Evolutionary conservation across 1,140 invertebrate genomes (phyloP), one percentile per base, ranked within the genome.

Genomic region (Nephila pilipes): DNA sequence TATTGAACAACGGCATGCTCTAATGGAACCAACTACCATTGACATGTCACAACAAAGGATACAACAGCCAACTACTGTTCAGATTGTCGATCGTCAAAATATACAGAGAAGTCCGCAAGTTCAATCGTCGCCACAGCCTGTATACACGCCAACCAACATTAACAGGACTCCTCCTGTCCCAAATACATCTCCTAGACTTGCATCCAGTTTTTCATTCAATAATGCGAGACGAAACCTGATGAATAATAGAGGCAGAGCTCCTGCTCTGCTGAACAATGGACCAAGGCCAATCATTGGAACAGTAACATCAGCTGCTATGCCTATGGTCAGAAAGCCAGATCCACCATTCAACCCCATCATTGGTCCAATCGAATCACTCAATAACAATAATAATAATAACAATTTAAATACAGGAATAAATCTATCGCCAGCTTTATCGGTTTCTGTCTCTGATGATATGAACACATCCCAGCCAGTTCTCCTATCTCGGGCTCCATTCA

Each of bases 21-120:
- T 93, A 14, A 88, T 93, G 87, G 85, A 88, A 55, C 85, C 69
- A 63, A 81, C 87, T 1, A 89, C n/a, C 2, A 65, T 93, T 55
- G 85, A 80, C 1, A 0, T 18, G 4, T 58, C 85, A 32, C 81
- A 85, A 58, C 81, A 55, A 36, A 58, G 25, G 36, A 1, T 36
- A 46, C 25, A 29, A 16, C n/a, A 29, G 1, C 29, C 83, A 20
- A 36, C 80, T 32, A n/a, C 79, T 12, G 36, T 65, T 38, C 36
- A 58, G 14, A 29, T 87, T 58, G 83, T 79, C 5, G 90, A 85
- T 85, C 80, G 80, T 6, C 81, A 85, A 2, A 14, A n/a, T 75
- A 3, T 32, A 32, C 69, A 75, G 16, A 75, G 69, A 18, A 75
- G 29, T 8, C 69, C 69, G 6, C 69, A 75, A 75, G 36, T 75